phyloP scores from a whole-genome alignment of 2,888 invertebrate genomes.

The Gryllus longicercus region DNA sequence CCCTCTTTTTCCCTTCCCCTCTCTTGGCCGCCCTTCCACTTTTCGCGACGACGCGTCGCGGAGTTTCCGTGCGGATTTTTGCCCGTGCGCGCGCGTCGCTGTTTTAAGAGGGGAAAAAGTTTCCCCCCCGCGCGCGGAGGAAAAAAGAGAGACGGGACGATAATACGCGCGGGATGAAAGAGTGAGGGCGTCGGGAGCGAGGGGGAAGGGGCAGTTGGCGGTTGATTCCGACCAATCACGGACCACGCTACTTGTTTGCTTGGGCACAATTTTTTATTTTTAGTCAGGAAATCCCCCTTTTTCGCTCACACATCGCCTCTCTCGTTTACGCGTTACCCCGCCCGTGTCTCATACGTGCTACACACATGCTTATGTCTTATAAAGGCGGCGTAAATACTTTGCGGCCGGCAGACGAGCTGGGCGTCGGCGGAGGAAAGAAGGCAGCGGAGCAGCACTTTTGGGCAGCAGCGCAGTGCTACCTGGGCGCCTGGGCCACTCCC shows the following conservation, averaged over 20 bases:
- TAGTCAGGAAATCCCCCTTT: neutral
- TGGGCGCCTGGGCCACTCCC: no score
- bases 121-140: neutral
- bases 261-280: slow-evolving; percentile 25
- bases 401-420: neutral
- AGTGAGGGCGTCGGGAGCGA: slow-evolving; percentile 21
- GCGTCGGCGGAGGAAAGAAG: neutral
- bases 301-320: neutral
- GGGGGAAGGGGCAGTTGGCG: slow-evolving; percentile 29
- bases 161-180: slow-evolving; percentile 29
- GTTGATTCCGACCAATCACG: slow-evolving; percentile 34
- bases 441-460: neutral
- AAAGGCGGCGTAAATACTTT: neutral
- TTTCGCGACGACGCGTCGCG: slow-evolving; percentile 4
- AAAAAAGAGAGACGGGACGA: slow-evolving; percentile 30
- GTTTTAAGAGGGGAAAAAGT: slow-evolving; percentile 29
- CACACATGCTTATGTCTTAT: slow-evolving; percentile 17
- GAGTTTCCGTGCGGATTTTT: slow-evolving; percentile 33
- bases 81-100: slow-evolving; percentile 34
- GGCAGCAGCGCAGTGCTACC: neutral
- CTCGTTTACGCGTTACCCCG: neutral
- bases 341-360: slow-evolving; percentile 17
- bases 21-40: slow-evolving; percentile 22
- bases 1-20: slow-evolving; percentile 22
- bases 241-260: slow-evolving; percentile 32